Conservation (phyloP, 2,113 vertebrate genomes). For the Xenopus borealis region DNA sequence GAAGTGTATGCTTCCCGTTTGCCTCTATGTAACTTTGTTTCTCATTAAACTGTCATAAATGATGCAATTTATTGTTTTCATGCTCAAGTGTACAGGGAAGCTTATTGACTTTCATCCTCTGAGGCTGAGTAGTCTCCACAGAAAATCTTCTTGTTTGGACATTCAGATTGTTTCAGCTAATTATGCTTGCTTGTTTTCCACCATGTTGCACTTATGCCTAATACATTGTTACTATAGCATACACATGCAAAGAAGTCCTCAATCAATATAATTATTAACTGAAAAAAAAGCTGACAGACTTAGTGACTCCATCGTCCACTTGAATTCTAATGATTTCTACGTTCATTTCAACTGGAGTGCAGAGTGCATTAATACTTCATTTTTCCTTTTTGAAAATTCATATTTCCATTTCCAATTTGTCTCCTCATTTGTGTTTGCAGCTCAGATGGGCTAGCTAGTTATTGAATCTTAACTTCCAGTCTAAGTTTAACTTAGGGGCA, state of each 20-base stretch:
- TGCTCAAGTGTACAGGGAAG: slow-evolving; percentile 42
- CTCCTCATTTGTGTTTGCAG: neutral
- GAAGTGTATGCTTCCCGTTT: slow-evolving; percentile 14
- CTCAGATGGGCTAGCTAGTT: neutral
- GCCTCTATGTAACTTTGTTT: slow-evolving; percentile 20
- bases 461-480: too few relatives aligned
- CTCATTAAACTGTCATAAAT: slow-evolving; percentile 30
- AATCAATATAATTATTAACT: slow-evolving; percentile 11
- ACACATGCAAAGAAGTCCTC: slow-evolving; percentile 7
- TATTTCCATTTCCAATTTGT: neutral
- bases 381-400: too few relatives aligned
- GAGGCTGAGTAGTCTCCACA: slow-evolving; percentile 27
- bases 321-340: neutral
- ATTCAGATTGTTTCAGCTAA: slow-evolving; percentile 35
- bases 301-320: neutral
- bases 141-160: slow-evolving; percentile 36
- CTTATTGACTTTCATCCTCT: slow-evolving; percentile 43
- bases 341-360: neutral
- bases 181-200: slow-evolving; percentile 31
- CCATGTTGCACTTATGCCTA: slow-evolving; percentile 9
- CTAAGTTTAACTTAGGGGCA: too few relatives aligned
- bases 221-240: slow-evolving; percentile 13
- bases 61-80: slow-evolving; percentile 36
- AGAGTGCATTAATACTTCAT: too few relatives aligned
- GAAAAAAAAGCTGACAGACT: neutral